Evolutionary conservation across 2,113 vertebrate genomes (phyloP).

Genomic region (Bolborhynchus lineola): DNA sequence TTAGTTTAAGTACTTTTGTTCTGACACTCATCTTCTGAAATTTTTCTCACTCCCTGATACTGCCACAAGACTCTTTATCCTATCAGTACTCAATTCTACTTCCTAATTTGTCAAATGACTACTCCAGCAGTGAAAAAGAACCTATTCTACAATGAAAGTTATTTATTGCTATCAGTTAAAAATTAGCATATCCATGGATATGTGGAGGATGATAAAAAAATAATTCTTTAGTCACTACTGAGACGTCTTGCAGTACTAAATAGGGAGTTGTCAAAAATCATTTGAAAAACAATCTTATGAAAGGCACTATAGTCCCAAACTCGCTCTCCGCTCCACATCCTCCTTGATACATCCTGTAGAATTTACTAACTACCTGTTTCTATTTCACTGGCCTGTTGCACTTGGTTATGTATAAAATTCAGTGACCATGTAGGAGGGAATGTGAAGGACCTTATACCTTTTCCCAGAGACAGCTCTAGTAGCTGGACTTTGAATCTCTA

Average conservation of each 20-base stretch:
- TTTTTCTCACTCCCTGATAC: background rate
- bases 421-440: background rate
- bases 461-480: background rate
- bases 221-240: background rate
- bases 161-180: slow-evolving; percentile 15
- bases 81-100: background rate
- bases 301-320: background rate
- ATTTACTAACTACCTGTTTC: background rate
- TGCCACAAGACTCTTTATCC: background rate
- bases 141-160: background rate
- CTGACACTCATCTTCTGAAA: background rate
- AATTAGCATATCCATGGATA: background rate
- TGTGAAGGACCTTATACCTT: background rate
- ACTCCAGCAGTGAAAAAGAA: background rate
- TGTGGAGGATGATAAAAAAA: background rate
- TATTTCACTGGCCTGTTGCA: background rate
- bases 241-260: background rate
- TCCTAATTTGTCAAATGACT: background rate
- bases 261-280: background rate
- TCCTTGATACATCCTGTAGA: background rate
- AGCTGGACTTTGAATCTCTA: background rate
- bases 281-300: background rate
- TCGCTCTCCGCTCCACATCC: background rate
- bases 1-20: background rate
- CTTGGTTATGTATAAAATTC: background rate